Base-by-base conservation (phyloP, 2,113 vertebrate species). In the Potamarius usumacintae region DNA sequence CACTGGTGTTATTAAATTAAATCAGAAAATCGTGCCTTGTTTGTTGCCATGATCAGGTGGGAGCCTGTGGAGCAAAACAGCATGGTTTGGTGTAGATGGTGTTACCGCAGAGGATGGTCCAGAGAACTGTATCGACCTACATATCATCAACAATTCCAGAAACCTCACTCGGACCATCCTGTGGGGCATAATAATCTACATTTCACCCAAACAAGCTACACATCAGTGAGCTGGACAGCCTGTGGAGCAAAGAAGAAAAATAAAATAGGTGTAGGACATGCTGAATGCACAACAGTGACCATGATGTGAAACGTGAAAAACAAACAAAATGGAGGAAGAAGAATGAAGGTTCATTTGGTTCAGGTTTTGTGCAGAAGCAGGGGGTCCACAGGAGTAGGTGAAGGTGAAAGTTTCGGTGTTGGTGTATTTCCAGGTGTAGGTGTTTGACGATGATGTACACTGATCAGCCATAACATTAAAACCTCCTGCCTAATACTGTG, bases 41-140 rank as follows among this genome's bases (percentile, higher is more conserved):
- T 62, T 12, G 18, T 48, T 55, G 55, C 42, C 14, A 7, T 30
- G 74, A 88, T 83, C 65, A n/a, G 67, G 8, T 81, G 6, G 57
- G 60, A 57, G 5, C n/a, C 76, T n/a, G 34, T 67, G n/a, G 63
- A 48, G 85, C 50, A 74, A 9, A 86, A 86, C 84, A 65, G 17
- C n/a, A 67, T 42, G 62, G 50, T 34, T n/a, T 17, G 27, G 50
- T 86, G 20, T 71, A 55, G 85, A 55, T 62, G 69, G 60, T n/a
- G 12, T 50, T 53, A 65, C 71, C 81, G 48, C 65, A 30, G 55
- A 86, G 81, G 83, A 60, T 0, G 50, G 62, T 83, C 34, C 67
- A 74, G 57, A 85, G 14, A 60, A 62, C 25, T 50, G 27, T 15
- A 71, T 1, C n/a, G 11, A 42, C 6, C 18, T 22, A 7, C 18